These are phyloP conservation scores for Sparus aurata DNA, from an alignment of 2,797 vertebrate species.

Conservation along the genomic window DNA sequence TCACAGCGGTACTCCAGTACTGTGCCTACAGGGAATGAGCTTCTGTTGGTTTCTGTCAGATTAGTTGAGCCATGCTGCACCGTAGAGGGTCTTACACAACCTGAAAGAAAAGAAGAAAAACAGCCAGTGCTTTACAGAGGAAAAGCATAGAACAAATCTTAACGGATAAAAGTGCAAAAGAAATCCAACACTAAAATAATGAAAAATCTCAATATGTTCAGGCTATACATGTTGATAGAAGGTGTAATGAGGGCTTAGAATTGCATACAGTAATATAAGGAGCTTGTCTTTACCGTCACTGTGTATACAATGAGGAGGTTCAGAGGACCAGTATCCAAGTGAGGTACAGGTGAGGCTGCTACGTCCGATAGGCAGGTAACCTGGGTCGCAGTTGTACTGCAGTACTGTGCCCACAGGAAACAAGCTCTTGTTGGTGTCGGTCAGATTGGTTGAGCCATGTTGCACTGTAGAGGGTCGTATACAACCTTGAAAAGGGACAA, in stretches of 20 bases:
- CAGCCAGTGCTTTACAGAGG: not conserved
- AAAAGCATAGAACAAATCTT: not conserved
- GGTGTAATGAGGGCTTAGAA: not conserved
- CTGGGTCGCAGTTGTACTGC: slow-evolving; percentile 82
- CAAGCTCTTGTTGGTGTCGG: slow-evolving; percentile 79
- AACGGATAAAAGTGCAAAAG: not conserved
- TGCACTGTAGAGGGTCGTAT: slow-evolving; percentile 77
- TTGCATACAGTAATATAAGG: not conserved
- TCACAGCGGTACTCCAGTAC: slow-evolving; percentile 85
- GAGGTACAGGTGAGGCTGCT: slow-evolving; percentile 77
- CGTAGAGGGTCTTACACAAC: slow-evolving; percentile 77
- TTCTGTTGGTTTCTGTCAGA: slow-evolving; percentile 79
- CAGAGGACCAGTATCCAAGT: slow-evolving; percentile 81
- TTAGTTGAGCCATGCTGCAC: slow-evolving; percentile 78
- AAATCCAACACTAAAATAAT: not conserved
- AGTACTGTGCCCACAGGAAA: slow-evolving; percentile 81
- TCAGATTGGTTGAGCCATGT: slow-evolving; percentile 76
- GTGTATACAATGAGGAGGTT: slow-evolving; percentile 81
- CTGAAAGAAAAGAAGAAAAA: slow-evolving; percentile 45
- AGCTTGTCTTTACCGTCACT: slow-evolving; percentile 67
- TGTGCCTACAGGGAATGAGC: slow-evolving; percentile 80
- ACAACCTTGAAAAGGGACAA: slow-evolving; percentile 66
- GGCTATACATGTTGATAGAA: not conserved
- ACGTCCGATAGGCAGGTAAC: slow-evolving; percentile 80
- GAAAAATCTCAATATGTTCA: not conserved